Base-by-base conservation (phyloP, 2,888 invertebrate species). In the Chironomus riparius region DNA sequence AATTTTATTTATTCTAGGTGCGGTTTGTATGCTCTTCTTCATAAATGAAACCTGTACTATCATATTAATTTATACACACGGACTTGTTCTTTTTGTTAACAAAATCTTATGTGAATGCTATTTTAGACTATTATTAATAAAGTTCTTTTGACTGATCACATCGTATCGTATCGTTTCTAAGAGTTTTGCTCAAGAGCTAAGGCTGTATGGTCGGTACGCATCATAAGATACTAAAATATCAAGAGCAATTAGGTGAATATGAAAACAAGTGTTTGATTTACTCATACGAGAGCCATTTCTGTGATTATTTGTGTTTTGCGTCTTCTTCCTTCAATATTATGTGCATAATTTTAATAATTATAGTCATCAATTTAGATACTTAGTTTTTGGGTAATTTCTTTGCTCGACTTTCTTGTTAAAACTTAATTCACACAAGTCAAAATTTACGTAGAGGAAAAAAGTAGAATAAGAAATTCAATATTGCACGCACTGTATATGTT, bases 1-100 rank as follows among this genome's bases (percentile, higher is more conserved):
- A 38, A 56, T 56, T n/a, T 12, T 56, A 70, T 70, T 70, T 70
- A 48, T 70, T 47, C 47, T 70, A 70, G 70, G 70, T 48, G 70
- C 70, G 70, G 70, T 70, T 70, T 56, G 18, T 56, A 56, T 56
- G 56, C 6, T 56, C n/a, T 56, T 38, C 38, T 56, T 56, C 15
- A 56, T 56, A 56, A 56, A 56, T 56, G 7, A 56, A 56, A 56
- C 56, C 15, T 56, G 56, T 56, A 18, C 15, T 56, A 56, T 50
- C 15, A 50, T 38, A 38, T 38, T 38, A 38, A 38, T 38, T 38
- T 56, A 18, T 56, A 56, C 56, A 56, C 50, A 50, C 15, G 38
- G 38, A 56, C 7, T 56, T 56, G 15, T 38, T 38, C 38, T 38
- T 38, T 38, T 38, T 38, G 38, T 38, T 38, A 38, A 38, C 38